Percentiles rank a stretch among this genome's conserved stretches.
phyloP scores from a whole-genome alignment of 2,888 invertebrate genomes.

The Macroteleia sp. region DNA sequence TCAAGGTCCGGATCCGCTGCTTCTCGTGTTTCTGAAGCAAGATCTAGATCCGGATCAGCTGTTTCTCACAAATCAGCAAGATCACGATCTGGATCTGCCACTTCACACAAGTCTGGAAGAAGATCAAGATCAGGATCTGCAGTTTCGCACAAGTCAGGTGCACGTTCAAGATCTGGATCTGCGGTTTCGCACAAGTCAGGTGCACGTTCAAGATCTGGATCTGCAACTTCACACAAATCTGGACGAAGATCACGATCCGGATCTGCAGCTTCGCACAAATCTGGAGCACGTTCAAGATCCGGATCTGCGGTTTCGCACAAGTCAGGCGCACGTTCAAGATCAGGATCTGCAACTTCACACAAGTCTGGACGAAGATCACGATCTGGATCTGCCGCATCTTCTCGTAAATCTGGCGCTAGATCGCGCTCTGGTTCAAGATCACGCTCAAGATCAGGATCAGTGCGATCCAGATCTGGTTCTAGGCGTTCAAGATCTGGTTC shows the following conservation, averaged over 20 bases:
- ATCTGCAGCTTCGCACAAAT: slow-evolving; percentile 74
- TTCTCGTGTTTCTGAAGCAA: too few species aligned
- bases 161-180: too few species aligned
- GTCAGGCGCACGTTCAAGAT: slow-evolving; percentile 22
- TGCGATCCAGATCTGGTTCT: slow-evolving; percentile 62
- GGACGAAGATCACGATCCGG: slow-evolving; percentile 49
- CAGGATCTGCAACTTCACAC: slow-evolving; percentile 66
- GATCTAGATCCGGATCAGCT: too few species aligned
- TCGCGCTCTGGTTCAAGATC: slow-evolving; percentile 76
- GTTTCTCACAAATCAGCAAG: too few species aligned
- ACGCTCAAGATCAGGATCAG: slow-evolving; percentile 70
- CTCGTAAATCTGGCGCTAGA: slow-evolving; percentile 7
- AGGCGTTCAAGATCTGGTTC: slow-evolving; percentile 67
- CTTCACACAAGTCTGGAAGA: too few species aligned
- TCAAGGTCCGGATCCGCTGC: too few species aligned
- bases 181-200: too few species aligned
- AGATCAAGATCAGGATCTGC: too few species aligned
- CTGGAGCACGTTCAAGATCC: slow-evolving; percentile 37
- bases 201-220: too few species aligned
- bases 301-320: slow-evolving; percentile 67
- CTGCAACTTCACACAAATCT: too few species aligned
- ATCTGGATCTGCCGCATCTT: slow-evolving; percentile 46
- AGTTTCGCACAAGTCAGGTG: too few species aligned
- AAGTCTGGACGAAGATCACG: slow-evolving; percentile 59
- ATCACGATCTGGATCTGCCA: too few species aligned